A percentile compares a stretch with the other conserved stretches of the same genome.
These are phyloP conservation scores for Scrobipalpa costella DNA, from an alignment of 2,888 invertebrate genomes.

Conservation along the genomic window DNA sequence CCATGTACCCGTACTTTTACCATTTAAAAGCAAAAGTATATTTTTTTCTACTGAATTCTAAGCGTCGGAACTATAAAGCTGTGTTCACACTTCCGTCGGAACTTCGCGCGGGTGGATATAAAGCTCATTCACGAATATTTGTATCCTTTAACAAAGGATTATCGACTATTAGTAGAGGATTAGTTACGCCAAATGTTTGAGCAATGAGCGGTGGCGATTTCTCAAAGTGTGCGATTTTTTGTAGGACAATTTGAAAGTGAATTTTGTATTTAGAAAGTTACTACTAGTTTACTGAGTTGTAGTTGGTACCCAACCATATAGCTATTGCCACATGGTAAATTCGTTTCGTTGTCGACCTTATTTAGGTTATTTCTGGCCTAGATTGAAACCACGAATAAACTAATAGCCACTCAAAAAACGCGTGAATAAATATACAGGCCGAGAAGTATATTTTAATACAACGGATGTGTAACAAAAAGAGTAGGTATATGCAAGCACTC, in stretches of 20 bases:
- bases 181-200: constrained; percentile 14
- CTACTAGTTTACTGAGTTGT: not conserved
- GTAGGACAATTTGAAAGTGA: not conserved
- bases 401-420: no score
- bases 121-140: constrained; percentile 23
- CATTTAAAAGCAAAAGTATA: not conserved
- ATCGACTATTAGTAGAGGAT: not conserved
- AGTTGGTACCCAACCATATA: no score
- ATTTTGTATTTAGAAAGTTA: constrained; percentile 5
- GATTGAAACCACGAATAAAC: no score
- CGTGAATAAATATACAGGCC: no score
- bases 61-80: constrained; percentile 24
- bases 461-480: no score
- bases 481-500: no score
- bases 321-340: not conserved
- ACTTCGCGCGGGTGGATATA: constrained; percentile 21
- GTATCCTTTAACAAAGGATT: constrained; percentile 10
- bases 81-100: constrained; percentile 31
- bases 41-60: not conserved
- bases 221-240: constrained; percentile 4
- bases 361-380: no score
- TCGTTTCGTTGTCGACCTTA: no score
- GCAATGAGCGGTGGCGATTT: constrained; percentile 4
- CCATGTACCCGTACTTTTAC: not conserved
- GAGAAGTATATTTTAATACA: no score